phyloP scores from a whole-genome alignment of 1,140 invertebrate genomes.

The Trichonephila clavata region DNA sequence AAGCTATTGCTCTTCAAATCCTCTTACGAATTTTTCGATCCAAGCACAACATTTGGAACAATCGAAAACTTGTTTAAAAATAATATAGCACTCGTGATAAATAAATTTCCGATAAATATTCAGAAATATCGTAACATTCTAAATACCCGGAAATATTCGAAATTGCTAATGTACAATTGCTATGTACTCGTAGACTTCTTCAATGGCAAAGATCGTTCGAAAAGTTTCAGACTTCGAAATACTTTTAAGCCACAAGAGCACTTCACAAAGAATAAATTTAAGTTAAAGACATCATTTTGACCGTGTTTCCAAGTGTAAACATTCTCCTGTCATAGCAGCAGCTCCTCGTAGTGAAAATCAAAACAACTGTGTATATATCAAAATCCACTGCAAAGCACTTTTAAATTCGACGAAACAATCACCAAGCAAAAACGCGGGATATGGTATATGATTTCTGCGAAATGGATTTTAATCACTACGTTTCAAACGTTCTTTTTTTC shows the following conservation, averaged over 20 bases:
- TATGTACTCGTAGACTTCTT: too few species aligned
- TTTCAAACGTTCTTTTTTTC: neutral
- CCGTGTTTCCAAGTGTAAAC: neutral
- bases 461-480: neutral
- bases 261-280: neutral
- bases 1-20: too few species aligned
- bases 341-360: neutral
- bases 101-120: too few species aligned
- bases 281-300: neutral
- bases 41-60: too few species aligned
- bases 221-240: too few species aligned
- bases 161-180: too few species aligned
- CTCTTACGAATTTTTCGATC: too few species aligned
- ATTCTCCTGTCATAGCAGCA: neutral
- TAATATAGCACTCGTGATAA: too few species aligned
- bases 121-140: too few species aligned
- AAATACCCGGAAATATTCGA: too few species aligned
- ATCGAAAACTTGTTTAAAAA: too few species aligned
- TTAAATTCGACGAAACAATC: neutral
- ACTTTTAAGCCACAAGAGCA: neutral
- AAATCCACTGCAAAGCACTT: neutral
- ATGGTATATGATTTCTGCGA: neutral
- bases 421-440: neutral
- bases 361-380: neutral
- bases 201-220: too few species aligned